Conservation (phyloP, 2,113 vertebrate genomes). For the Bambusicola thoracicus region DNA sequence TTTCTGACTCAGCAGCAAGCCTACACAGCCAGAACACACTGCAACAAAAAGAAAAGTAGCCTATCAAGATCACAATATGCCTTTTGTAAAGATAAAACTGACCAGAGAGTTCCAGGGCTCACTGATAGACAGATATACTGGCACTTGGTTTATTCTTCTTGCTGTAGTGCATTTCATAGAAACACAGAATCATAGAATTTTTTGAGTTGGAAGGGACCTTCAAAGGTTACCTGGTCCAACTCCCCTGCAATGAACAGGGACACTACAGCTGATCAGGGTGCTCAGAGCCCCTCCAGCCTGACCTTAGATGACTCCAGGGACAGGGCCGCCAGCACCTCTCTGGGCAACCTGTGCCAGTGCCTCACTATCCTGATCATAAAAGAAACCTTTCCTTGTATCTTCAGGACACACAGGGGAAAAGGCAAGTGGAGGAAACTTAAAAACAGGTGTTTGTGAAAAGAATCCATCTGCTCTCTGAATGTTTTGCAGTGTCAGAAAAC, state of each 20-base stretch:
- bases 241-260: too few relatives aligned
- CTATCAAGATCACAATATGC: neutral
- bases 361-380: too few relatives aligned
- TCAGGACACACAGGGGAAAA: neutral
- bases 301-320: too few relatives aligned
- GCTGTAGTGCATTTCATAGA: neutral
- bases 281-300: too few relatives aligned
- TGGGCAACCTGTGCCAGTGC: too few relatives aligned
- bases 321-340: too few relatives aligned
- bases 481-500: neutral
- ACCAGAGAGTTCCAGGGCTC: neutral
- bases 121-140: neutral
- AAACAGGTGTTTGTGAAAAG: neutral
- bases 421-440: neutral
- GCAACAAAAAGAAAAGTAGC: neutral
- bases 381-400: neutral
- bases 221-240: too few relatives aligned
- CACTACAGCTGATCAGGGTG: too few relatives aligned
- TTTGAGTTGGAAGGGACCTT: too few relatives aligned
- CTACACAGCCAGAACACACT: neutral
- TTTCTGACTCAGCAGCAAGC: neutral
- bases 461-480: neutral
- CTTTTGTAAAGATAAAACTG: neutral
- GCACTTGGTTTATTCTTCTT: neutral
- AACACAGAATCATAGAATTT: too few relatives aligned